phyloP scores from a whole-genome alignment of 2,888 invertebrate species.

The Ormyrus nitidulus region DNA sequence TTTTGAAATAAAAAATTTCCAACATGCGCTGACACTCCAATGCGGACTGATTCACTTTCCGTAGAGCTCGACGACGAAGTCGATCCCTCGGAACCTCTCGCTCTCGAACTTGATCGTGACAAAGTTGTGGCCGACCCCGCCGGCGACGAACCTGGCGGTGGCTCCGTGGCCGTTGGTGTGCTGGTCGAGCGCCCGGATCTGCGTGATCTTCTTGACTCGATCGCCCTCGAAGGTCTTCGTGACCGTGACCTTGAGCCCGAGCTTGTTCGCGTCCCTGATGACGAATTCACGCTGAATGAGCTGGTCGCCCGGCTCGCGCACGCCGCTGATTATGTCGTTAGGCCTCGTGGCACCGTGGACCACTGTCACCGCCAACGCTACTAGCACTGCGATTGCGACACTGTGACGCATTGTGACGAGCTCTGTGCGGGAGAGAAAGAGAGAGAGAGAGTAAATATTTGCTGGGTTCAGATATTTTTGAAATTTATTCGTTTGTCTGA shows the following conservation, averaged over 20 bases:
- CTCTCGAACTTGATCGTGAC: conserved; percentile 53
- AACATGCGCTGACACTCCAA: not conserved
- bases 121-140: conserved; percentile 44
- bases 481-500: too few relatives aligned
- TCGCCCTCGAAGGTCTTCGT: conserved; percentile 42
- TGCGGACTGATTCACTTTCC: conserved; percentile 24
- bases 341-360: not conserved
- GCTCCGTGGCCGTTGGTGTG: conserved; percentile 49
- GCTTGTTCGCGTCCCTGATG: conserved; percentile 22
- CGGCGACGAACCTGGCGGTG: conserved; percentile 28
- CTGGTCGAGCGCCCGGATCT: conserved; percentile 47
- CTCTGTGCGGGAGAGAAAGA: too few relatives aligned
- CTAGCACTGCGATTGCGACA: conserved; percentile 7
- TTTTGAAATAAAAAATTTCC: not conserved
- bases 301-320: conserved; percentile 39
- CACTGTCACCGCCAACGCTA: not conserved
- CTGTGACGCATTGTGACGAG: conserved; percentile 10
- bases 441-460: too few relatives aligned
- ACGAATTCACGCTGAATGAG: conserved; percentile 26
- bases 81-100: conserved; percentile 44
- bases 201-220: conserved; percentile 27
- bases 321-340: conserved; percentile 43
- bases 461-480: too few relatives aligned
- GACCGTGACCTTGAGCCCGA: conserved; percentile 18
- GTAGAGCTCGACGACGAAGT: conserved; percentile 50